A percentile compares a stretch with the other conserved stretches of the same genome.
Evolutionary conservation across 2,888 invertebrate genomes (phyloP).

Genomic region (Pyrrhosoma nymphula): DNA sequence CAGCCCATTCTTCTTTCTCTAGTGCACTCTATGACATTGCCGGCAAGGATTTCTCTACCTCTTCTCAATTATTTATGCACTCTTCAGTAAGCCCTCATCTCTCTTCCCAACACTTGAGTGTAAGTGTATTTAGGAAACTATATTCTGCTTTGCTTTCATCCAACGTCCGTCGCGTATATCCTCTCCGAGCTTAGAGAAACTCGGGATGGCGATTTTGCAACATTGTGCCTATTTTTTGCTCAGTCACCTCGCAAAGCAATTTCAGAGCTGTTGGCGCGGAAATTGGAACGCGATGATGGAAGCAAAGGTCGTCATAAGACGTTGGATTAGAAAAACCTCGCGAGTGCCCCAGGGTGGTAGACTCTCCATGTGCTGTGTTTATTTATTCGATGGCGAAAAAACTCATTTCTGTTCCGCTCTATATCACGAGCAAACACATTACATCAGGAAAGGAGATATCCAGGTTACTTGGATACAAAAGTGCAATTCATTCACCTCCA

Average conservation of each 20-base stretch:
- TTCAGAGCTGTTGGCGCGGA: not conserved
- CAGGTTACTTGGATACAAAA: not conserved
- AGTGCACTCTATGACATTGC: no score
- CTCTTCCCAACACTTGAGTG: not conserved
- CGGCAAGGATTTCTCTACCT: not conserved
- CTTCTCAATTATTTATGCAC: not conserved
- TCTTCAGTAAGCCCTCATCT: not conserved
- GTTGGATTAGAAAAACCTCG: not conserved
- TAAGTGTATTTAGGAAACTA: not conserved
- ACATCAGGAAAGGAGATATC: not conserved
- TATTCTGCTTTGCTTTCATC: not conserved
- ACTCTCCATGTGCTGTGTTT: not conserved
- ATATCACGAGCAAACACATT: not conserved
- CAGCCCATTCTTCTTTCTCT: no score
- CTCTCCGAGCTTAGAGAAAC: not conserved
- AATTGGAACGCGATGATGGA: not conserved
- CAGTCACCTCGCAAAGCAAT: not conserved
- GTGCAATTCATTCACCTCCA: no score
- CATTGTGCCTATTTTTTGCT: not conserved
- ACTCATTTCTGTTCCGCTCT: not conserved
- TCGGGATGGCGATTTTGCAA: not conserved
- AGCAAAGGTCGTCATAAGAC: conserved; percentile 16
- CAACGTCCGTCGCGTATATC: not conserved
- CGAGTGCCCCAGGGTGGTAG: not conserved
- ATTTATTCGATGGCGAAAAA: not conserved